Evolutionary conservation across 2,888 invertebrate genomes (phyloP).

Genomic region (Ditula angustiorana): DNA sequence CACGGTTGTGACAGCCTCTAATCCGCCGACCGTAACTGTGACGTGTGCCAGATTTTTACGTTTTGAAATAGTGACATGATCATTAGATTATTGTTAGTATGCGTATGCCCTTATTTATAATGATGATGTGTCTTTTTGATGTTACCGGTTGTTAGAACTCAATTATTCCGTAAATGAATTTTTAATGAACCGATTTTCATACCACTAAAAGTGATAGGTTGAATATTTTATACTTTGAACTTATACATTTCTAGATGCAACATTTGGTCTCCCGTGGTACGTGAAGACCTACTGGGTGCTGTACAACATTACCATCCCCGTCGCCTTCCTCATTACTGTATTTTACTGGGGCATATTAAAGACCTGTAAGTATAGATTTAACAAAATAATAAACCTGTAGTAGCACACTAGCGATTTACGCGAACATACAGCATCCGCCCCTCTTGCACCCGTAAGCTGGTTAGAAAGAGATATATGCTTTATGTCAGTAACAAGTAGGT

Average conservation of each 20-base stretch:
- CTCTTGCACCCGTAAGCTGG: no score
- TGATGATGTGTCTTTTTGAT: not conserved
- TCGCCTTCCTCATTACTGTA: conserved; percentile 78
- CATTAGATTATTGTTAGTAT: conserved; percentile 15
- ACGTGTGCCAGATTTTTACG: conserved; percentile 21
- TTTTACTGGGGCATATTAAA: conserved; percentile 80
- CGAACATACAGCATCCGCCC: no score
- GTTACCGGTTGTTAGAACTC: not conserved
- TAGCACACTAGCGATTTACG: no score
- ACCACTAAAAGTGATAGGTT: not conserved
- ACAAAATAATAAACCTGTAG: no score
- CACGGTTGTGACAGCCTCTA: conserved; percentile 22
- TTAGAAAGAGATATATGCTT: no score
- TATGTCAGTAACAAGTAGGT: no score
- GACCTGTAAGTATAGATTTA: conserved; percentile 68
- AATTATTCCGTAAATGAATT: not conserved
- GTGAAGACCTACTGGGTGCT: conserved; percentile 79
- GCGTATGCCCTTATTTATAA: conserved; percentile 2
- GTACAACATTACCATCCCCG: conserved; percentile 79
- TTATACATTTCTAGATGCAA: conserved; percentile 51
- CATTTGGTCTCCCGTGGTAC: conserved; percentile 75
- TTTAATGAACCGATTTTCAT: not conserved
- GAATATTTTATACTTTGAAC: not conserved
- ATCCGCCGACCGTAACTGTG: conserved; percentile 8
- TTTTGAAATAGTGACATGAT: conserved; percentile 29